Conservation (phyloP, 2,888 invertebrate genomes). For the Idaea aversata region DNA sequence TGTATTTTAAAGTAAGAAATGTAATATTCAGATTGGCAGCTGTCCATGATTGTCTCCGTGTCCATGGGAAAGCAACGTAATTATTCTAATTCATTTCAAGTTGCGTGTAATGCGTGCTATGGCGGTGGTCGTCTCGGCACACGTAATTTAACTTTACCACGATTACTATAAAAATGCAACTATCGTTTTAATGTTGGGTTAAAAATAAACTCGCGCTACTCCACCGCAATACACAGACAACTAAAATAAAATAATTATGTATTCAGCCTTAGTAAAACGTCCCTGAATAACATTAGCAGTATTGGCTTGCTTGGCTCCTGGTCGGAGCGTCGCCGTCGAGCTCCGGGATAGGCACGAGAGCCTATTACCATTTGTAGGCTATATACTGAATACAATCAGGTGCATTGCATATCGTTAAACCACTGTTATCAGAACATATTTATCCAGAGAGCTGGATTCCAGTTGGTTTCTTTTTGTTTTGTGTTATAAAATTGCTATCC, state of each 20-base stretch:
- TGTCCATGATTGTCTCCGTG: slow-evolving; percentile 33
- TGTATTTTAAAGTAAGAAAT: slow-evolving; percentile 4
- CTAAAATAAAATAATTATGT: slow-evolving; percentile 55
- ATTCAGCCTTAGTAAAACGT: slow-evolving; percentile 36
- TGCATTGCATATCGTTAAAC: neutral
- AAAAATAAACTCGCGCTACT: slow-evolving; percentile 60
- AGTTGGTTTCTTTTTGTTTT: neutral
- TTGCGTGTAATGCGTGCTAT: slow-evolving; percentile 37
- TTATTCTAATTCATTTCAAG: slow-evolving; percentile 49
- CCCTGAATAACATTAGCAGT: slow-evolving; percentile 53
- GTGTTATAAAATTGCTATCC: neutral
- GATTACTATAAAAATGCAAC: slow-evolving; percentile 60
- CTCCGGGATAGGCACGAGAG: neutral
- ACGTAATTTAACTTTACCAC: slow-evolving; percentile 45
- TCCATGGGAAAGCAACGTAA: slow-evolving; percentile 30
- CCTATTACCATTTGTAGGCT: neutral
- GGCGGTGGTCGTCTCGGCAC: slow-evolving; percentile 48
- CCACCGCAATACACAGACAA: slow-evolving; percentile 49
- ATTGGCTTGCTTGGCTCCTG: slow-evolving; percentile 23
- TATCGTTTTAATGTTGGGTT: slow-evolving; percentile 53
- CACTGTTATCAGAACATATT: neutral
- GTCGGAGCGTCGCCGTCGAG: too few species aligned
- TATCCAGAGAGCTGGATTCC: neutral
- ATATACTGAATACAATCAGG: slow-evolving; percentile 4
- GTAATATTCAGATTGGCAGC: slow-evolving; percentile 29